These are phyloP conservation scores for Drosophila sucinea DNA, from an alignment of 1,140 invertebrate genomes.

Conservation along the genomic window DNA sequence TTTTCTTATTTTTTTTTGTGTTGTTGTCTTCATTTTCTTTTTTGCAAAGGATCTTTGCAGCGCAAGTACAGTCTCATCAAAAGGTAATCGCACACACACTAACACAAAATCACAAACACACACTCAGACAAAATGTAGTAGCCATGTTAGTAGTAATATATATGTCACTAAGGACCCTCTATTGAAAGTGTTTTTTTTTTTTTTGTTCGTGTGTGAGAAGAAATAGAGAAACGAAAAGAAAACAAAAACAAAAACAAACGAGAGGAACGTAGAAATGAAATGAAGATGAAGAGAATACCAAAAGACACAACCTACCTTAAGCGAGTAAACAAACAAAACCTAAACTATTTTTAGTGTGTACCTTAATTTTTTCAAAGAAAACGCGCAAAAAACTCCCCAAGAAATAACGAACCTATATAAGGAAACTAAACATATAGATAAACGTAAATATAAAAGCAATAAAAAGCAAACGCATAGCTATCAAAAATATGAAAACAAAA, in stretches of 20 bases:
- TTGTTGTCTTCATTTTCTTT: neutral
- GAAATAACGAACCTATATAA: slow-evolving; percentile 45
- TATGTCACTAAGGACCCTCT: slow-evolving; percentile 65
- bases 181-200: slow-evolving; percentile 68
- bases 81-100: slow-evolving; percentile 32
- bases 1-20: slow-evolving; percentile 18
- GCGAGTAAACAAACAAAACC: slow-evolving; percentile 58
- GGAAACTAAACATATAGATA: slow-evolving; percentile 32
- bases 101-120: slow-evolving; percentile 31
- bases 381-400: slow-evolving; percentile 37
- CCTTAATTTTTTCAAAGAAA: slow-evolving; percentile 74
- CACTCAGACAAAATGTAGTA: slow-evolving; percentile 39
- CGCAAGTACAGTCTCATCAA: slow-evolving; percentile 16
- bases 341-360: slow-evolving; percentile 82
- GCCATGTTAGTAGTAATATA: slow-evolving; percentile 68
- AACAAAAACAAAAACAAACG: slow-evolving; percentile 23
- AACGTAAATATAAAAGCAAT: slow-evolving; percentile 80
- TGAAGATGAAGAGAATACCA: slow-evolving; percentile 38
- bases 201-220: slow-evolving; percentile 10
- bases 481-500: slow-evolving; percentile 55
- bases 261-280: slow-evolving; percentile 14
- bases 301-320: slow-evolving; percentile 76
- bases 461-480: slow-evolving; percentile 77
- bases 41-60: slow-evolving; percentile 51
- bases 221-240: slow-evolving; percentile 18